A percentile compares a stretch with the other conserved stretches of the same genome.
Conservation (phyloP, 2,797 vertebrate species). For the Crax fasciolata region DNA sequence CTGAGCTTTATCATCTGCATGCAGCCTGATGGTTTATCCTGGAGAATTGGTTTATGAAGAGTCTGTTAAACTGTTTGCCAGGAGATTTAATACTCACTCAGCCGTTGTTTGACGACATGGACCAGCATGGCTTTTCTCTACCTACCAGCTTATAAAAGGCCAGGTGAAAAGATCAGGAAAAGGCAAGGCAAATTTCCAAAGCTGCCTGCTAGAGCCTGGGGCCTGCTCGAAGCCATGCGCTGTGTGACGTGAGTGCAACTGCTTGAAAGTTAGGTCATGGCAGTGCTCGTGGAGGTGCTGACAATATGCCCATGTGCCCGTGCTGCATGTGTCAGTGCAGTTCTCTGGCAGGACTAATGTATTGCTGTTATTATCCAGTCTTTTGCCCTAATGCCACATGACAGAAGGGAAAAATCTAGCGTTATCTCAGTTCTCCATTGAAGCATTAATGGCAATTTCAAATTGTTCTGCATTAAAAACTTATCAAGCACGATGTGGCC, state of each 20-base stretch:
- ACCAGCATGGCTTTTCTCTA: not conserved
- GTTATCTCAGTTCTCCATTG: not conserved
- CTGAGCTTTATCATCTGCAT: constrained; percentile 62
- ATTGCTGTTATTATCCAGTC: not conserved
- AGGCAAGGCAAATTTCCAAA: not conserved
- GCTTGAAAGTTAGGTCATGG: not conserved
- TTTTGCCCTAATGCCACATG: constrained; percentile 1
- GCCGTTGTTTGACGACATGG: not conserved
- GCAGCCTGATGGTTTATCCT: constrained; percentile 52
- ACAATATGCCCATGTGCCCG: not conserved
- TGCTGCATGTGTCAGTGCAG: not conserved
- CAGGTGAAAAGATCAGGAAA: not conserved
- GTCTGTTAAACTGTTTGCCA: constrained; percentile 60
- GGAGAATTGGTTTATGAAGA: constrained; percentile 30
- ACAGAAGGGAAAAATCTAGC: not conserved
- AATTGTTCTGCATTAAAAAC: constrained; percentile 19
- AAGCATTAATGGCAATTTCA: constrained; percentile 31
- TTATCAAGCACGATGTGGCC: not conserved
- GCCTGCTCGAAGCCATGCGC: accelerated
- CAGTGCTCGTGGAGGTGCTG: not conserved
- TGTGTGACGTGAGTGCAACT: not conserved
- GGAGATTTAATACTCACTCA: constrained; percentile 3
- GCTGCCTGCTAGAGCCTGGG: not conserved
- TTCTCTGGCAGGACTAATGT: not conserved
- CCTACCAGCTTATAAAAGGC: not conserved